A percentile compares a stretch with the other conserved stretches of the same genome.
Evolutionary conservation across 2,113 vertebrate genomes (phyloP).

Genomic region (Aleadryas rufinucha): DNA sequence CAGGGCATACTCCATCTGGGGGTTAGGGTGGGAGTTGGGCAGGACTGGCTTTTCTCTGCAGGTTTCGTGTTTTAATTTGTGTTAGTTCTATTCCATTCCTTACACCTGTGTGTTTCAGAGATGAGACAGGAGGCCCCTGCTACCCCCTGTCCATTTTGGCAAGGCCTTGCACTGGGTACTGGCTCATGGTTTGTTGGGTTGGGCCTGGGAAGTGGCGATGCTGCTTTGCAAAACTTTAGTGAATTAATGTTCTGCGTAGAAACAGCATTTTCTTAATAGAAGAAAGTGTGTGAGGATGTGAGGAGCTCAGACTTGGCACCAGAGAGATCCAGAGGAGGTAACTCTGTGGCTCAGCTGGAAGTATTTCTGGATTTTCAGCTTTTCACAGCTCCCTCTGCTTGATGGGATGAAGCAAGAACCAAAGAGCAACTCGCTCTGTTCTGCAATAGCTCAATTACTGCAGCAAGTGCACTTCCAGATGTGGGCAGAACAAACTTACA

Average conservation of each 20-base stretch:
- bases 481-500: background rate
- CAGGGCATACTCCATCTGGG: background rate
- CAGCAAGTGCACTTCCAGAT: background rate
- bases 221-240: background rate
- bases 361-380: background rate
- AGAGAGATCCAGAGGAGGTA: background rate
- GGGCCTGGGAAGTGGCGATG: background rate
- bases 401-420: background rate
- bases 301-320: background rate
- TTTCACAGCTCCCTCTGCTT: background rate
- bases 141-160: background rate
- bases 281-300: background rate
- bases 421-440: background rate
- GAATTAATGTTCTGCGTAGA: background rate
- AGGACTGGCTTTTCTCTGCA: background rate
- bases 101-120: background rate
- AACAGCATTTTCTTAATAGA: background rate
- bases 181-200: background rate
- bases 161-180: background rate
- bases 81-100: background rate
- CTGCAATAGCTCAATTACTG: background rate
- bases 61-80: background rate
- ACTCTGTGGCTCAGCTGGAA: background rate
- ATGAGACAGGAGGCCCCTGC: background rate
- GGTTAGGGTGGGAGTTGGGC: background rate